A percentile compares a stretch with the other conserved stretches of the same genome.
phyloP scores from a whole-genome alignment of 2,888 invertebrate genomes.

The Axea sp. region DNA sequence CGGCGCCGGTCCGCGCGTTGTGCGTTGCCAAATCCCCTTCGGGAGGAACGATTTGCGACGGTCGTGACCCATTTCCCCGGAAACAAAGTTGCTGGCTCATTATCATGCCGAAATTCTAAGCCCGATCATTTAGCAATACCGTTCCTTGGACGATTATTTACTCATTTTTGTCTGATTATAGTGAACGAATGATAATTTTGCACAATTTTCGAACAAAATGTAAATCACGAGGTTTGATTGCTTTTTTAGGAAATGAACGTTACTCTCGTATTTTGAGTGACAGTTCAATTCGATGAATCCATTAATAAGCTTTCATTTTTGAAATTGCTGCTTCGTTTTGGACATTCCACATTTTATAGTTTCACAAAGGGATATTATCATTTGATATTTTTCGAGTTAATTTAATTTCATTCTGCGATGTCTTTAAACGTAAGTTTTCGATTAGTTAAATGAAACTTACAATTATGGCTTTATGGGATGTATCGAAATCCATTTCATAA shows the following conservation, averaged over 20 bases:
- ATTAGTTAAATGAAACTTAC: too few species aligned
- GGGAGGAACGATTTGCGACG: constrained; percentile 19
- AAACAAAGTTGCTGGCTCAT: constrained; percentile 50
- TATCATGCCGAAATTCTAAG: constrained; percentile 41
- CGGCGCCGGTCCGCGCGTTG: constrained; percentile 21
- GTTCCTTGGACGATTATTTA: constrained; percentile 18
- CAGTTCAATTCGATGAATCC: constrained; percentile 29
- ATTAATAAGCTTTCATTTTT: constrained; percentile 29
- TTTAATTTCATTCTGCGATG: too few species aligned
- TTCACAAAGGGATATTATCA: too few species aligned
- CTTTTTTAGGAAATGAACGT: constrained; percentile 34
- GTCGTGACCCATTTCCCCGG: constrained; percentile 53
- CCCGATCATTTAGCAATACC: constrained; percentile 31
- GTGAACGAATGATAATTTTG: constrained; percentile 40
- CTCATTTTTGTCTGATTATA: constrained; percentile 46
- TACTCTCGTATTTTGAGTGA: constrained; percentile 37
- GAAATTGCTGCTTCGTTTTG: constrained; percentile 21
- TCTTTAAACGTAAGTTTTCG: too few species aligned
- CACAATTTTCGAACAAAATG: constrained; percentile 18
- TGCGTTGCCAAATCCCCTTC: constrained; percentile 23
- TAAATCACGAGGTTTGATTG: constrained; percentile 40
- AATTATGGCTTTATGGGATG: too few species aligned
- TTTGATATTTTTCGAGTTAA: too few species aligned
- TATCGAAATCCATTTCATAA: too few species aligned
- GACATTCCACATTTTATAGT: too few species aligned